phyloP scores from a whole-genome alignment of 2,797 vertebrate species.

The Scomberomorus guttatus region DNA sequence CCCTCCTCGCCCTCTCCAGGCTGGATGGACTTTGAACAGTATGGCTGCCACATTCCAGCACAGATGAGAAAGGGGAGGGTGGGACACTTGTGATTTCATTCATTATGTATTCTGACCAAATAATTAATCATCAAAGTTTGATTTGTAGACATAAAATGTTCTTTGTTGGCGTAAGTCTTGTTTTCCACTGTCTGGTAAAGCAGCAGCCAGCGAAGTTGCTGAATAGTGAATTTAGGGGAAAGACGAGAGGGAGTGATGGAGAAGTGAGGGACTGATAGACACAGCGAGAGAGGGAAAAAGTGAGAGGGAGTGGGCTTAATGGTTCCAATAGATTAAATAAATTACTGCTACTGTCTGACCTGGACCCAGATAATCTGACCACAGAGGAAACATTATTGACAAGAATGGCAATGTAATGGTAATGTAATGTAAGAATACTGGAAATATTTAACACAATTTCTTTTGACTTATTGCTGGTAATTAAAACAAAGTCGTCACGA shows the following conservation, averaged over 20 bases:
- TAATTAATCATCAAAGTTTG: not conserved
- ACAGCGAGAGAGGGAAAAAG: not conserved
- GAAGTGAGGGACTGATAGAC: not conserved
- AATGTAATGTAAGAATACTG: too few species aligned
- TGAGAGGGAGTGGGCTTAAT: not conserved
- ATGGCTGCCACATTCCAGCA: constrained; percentile 69
- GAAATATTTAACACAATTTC: too few species aligned
- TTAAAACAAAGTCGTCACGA: too few species aligned
- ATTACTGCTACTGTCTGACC: constrained; percentile 4
- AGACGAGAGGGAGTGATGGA: not conserved
- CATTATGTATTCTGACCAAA: constrained; percentile 7
- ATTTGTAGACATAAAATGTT: not conserved
- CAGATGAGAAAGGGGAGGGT: not conserved
- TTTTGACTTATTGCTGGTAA: too few species aligned
- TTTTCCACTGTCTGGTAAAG: not conserved
- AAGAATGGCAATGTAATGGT: too few species aligned
- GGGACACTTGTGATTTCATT: constrained; percentile 10
- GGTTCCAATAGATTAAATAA: not conserved
- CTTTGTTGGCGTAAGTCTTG: not conserved
- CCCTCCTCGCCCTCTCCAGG: constrained; percentile 38
- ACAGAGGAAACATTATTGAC: not conserved
- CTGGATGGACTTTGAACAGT: constrained; percentile 62
- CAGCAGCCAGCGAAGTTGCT: constrained; percentile 6
- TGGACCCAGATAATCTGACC: not conserved
- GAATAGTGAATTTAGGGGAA: not conserved